phyloP scores from a whole-genome alignment of 2,888 invertebrate species.

The Cryptus viduatorius region DNA sequence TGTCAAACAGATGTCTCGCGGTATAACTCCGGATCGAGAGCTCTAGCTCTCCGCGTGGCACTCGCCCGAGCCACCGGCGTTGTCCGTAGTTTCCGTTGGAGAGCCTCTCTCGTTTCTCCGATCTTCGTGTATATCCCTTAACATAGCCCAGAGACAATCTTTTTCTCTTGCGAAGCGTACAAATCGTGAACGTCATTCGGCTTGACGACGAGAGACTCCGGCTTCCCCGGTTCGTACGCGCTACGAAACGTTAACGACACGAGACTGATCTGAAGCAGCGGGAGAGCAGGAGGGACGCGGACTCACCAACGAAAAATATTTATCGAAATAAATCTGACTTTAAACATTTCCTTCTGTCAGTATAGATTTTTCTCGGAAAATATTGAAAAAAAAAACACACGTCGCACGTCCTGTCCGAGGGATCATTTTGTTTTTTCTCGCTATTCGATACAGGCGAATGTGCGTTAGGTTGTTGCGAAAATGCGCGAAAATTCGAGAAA shows the following conservation, averaged over 20 bases:
- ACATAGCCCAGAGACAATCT: constrained; percentile 45
- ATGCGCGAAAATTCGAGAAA: constrained; percentile 41
- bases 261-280: background rate
- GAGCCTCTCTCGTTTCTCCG: constrained; percentile 27
- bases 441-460: background rate
- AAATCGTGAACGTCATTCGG: constrained; percentile 61
- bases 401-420: background rate
- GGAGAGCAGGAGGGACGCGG: background rate
- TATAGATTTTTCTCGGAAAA: background rate
- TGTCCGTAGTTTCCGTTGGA: constrained; percentile 49
- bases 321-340: constrained; percentile 1
- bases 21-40: constrained; percentile 15
- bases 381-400: background rate
- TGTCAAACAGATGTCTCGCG: constrained; percentile 84
- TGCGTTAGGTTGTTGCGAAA: background rate
- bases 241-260: constrained; percentile 13
- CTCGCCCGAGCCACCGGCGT: constrained; percentile 39
- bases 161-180: constrained; percentile 46
- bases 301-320: background rate
- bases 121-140: constrained; percentile 6
- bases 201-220: constrained; percentile 37
- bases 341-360: background rate
- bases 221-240: constrained; percentile 24
- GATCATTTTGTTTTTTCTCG: constrained; percentile 5
- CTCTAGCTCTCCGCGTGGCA: constrained; percentile 22